Base-by-base conservation (phyloP, 1,140 invertebrate genomes). In the Aphelenchoides fujianensis region DNA sequence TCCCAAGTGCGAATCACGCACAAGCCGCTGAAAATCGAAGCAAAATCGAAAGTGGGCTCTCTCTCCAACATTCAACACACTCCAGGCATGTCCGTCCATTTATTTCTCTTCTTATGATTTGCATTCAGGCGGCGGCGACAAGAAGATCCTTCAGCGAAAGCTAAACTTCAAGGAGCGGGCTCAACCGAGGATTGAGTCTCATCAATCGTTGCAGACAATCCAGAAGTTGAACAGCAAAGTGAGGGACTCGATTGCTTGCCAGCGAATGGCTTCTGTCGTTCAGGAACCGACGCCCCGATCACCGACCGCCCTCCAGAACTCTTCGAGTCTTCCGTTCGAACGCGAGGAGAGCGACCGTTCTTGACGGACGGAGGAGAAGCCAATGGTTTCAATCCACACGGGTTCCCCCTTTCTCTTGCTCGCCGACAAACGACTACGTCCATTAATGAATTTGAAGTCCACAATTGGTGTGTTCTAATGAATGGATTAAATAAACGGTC, bases 21-120 rank as follows among this genome's bases (percentile, higher is more conserved):
- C 34, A 66, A 66, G 36, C 63, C 63, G 53, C 32, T 66, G 12
- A 30, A 35, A 35, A 66, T 66, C 16, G 63, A 66, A 66, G 63
- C 63, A 12, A 66, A 37, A 31, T 36, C 32, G 12, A 34, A 37
- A 3, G 63, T 66, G 3, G 63, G 55, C 28, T 66, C 63, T 37
- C 63, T 66, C 19, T 12, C 12, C 16, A 66, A 66, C 3, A 66
- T 66, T 34, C 12, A 16, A 66, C 63, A 66, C 31, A 31, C 31
- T 28, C 16, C 59, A 19, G 59, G 59, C 36, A 1, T 52, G 27
- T 61, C 36, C 31, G n/a, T 61, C 36, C 2, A 28, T 19, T 52
- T 52, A 28, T n/a, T 61, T 35, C 1, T 61, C 27, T 61, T 19
- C n/a, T 61, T 61, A 61, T 9, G 2, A 31, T 16, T 61, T n/a